A percentile compares a stretch with the other conserved stretches of the same genome.
These are phyloP conservation scores for Lepidotrigona ventralis DNA, from an alignment of 1,140 invertebrate species.

Conservation along the genomic window DNA sequence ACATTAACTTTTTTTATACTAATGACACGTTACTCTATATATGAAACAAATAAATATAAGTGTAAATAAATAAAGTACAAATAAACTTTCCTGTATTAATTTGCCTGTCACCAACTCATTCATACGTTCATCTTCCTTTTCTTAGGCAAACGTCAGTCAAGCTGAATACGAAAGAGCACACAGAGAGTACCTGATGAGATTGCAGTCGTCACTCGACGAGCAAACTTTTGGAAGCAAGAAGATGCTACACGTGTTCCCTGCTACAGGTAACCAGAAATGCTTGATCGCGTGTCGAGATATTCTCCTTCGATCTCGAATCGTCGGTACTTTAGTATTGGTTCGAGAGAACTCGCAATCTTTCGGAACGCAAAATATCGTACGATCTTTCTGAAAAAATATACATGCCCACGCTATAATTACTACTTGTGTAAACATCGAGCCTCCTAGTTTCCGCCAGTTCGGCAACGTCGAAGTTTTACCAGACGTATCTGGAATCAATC, in stretches of 20 bases:
- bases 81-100: neutral
- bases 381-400: constrained; percentile 42
- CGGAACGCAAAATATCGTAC: constrained; percentile 54
- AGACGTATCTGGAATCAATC: neutral
- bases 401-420: constrained; percentile 44
- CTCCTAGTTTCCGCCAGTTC: constrained; percentile 24
- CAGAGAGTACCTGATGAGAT: constrained; percentile 78
- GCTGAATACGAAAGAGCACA: constrained; percentile 79
- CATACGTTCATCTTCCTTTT: constrained; percentile 46
- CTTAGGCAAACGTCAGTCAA: constrained; percentile 80
- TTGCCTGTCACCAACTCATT: neutral
- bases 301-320: constrained; percentile 40
- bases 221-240: constrained; percentile 63
- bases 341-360: constrained; percentile 21
- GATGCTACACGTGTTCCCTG: constrained; percentile 75
- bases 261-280: constrained; percentile 66
- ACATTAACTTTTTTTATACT: neutral
- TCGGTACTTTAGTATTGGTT: constrained; percentile 52
- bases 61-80: neutral
- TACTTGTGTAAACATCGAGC: constrained; percentile 34
- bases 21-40: neutral
- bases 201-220: constrained; percentile 68
- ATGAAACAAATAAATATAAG: neutral
- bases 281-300: neutral
- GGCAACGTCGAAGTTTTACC: constrained; percentile 12